These are phyloP conservation scores for Eulimnadia texana DNA, from an alignment of 1,140 invertebrate genomes.

Conservation along the genomic window DNA sequence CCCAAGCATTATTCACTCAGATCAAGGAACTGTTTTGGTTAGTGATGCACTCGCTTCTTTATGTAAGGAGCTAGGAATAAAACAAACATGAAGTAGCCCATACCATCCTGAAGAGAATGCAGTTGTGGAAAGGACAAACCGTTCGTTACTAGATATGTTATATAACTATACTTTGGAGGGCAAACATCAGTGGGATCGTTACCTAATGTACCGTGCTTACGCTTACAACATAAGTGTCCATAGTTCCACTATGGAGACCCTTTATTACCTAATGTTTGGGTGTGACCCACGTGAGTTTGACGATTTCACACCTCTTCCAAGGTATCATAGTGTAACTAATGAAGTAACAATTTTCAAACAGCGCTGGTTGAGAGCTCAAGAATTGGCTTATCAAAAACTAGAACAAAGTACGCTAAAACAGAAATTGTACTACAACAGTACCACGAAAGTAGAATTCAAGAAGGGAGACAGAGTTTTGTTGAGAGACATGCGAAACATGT, in stretches of 20 bases:
- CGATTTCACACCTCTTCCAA: background rate
- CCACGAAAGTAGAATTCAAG: background rate
- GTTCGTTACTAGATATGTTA: slow-evolving; percentile 21
- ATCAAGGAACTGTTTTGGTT: slow-evolving; percentile 17
- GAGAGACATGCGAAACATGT: background rate
- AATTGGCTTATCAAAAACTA: background rate
- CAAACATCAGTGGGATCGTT: background rate
- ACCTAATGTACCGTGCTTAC: background rate
- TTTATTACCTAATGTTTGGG: slow-evolving; percentile 10
- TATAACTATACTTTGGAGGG: slow-evolving; percentile 1
- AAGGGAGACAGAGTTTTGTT: background rate
- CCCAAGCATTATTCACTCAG: slow-evolving; percentile 22
- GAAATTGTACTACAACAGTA: background rate
- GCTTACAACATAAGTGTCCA: background rate
- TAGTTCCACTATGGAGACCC: background rate
- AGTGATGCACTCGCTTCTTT: slow-evolving; percentile 16
- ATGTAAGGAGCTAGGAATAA: slow-evolving; percentile 16
- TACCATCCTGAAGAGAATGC: slow-evolving; percentile 19
- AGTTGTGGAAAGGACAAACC: slow-evolving; percentile 21
- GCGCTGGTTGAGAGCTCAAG: background rate
- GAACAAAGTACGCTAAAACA: background rate
- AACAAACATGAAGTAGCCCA: slow-evolving; percentile 18
- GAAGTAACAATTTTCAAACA: background rate
- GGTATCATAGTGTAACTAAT: background rate
- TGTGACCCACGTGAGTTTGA: background rate